These are phyloP conservation scores for Coccyzus lansbergi DNA, from an alignment of 2,797 vertebrate species.

Conservation along the genomic window DNA sequence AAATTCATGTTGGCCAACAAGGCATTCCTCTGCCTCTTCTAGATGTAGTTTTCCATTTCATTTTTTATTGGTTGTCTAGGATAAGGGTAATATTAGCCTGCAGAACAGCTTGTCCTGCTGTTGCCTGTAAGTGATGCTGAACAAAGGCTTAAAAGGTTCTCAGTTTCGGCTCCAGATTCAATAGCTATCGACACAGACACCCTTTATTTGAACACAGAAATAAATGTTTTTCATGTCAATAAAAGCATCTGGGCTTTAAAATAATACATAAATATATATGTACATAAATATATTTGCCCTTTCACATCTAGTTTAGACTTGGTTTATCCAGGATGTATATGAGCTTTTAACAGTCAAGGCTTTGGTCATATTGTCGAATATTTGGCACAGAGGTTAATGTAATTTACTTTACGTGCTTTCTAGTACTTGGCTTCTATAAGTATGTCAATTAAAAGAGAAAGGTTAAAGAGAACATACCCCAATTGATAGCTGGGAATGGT, in stretches of 20 bases:
- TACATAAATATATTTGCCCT: not conserved
- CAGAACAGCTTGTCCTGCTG: not conserved
- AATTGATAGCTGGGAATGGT: no score
- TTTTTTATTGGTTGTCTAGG: not conserved
- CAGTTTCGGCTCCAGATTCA: not conserved
- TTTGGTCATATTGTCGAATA: not conserved
- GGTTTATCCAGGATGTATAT: not conserved
- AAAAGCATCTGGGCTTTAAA: not conserved
- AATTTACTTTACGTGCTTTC: not conserved
- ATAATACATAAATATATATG: not conserved
- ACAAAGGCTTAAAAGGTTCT: not conserved
- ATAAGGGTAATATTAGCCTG: not conserved
- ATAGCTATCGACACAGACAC: not conserved
- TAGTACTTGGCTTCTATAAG: not conserved
- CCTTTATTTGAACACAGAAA: not conserved
- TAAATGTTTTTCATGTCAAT: not conserved
- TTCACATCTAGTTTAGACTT: not conserved
- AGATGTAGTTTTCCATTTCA: not conserved
- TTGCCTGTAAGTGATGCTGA: not conserved
- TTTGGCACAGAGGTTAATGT: not conserved
- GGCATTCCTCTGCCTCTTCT: not conserved
- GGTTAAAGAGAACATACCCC: no score
- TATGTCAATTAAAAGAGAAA: no score
- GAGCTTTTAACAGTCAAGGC: not conserved
- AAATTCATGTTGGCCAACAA: not conserved